Evolutionary conservation across 2,888 invertebrate species (phyloP), one percentile per base, ranked within the genome.

Genomic region (Palloptera scutellata): DNA sequence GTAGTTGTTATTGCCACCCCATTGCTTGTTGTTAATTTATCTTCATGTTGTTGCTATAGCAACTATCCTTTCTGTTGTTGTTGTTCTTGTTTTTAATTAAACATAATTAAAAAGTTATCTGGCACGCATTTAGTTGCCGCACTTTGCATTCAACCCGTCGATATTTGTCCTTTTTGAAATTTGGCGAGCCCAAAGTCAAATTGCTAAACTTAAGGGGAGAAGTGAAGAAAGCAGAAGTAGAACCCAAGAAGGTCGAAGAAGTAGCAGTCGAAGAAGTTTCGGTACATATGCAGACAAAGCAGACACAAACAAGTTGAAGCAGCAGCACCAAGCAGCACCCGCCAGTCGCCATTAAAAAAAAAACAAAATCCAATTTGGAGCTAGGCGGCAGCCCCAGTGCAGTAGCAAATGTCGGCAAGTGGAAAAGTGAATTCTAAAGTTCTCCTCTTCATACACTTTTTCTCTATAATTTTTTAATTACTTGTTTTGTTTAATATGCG

Each of bases 61-160:
- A 40, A 40, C 41, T 59, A n/a, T 43, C 41, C 11, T 10, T 65
- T 17, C 30, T 58, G 41, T n/a, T 19, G n/a, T 52, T 60, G 30
- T 43, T 64, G 11, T n/a, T 63, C 54, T 55, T 48, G 53, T 58
- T 60, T 51, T 70, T 70, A 70, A 72, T 72, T 70, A 68, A 72
- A 67, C 53, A 58, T 68, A 70, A 68, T 70, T 68, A 68, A 70
- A 72, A 72, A 72, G 70, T 72, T 72, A 54, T 67, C 61, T 70
- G 60, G 62, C 60, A 64, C 43, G 48, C 54, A 60, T 59, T 11
- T 30, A 59, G 54, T 17, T 5, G 17, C 17, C 54, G 54, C 54
- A 60, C 19, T 41, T 30, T 8, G 55, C 51, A 15, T 4, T 48
- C 1, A 5, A n/a, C 20, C 30, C 40, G 13, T 1, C 55, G 20